Base-by-base conservation (phyloP, 92 coral and sea anemone species). In the Paragorgia papillata region DNA sequence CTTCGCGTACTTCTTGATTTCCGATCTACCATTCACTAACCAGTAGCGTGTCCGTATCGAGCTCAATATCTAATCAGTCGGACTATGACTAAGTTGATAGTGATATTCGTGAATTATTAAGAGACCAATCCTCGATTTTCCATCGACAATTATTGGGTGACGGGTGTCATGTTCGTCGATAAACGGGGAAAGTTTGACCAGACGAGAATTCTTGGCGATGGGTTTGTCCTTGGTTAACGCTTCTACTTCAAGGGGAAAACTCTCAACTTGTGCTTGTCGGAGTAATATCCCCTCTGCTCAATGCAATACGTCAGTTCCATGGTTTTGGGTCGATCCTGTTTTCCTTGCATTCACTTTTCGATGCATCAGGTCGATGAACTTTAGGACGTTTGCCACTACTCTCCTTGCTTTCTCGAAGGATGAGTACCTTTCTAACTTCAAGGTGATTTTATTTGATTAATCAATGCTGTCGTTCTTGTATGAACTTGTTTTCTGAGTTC, bases 311-410 rank as follows among this genome's bases (percentile, higher is more conserved):
- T 50, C 75, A 32, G 74, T n/a, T 43, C 13, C n/a, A n/a, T n/a
- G n/a, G n/a, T n/a, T n/a, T n/a, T n/a, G 48, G 30, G 34, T 62
- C 48, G 62, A 26, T 15, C 48, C 41, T 43, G 44, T 18, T 59
- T 0, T 2, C 35, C 13, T 69, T 5, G 21, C 19, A 18, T 44
- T 69, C 40, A 32, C 12, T 22, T 50, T 69, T 0, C 20, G 9
- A 31, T 59, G 25, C 40, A 15, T 69, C 59, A 69, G 37, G 33
- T 39, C 69, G 57, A 79, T 84, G 62, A 84, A 84, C 54, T 73
- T 76, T 54, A 84, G 57, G 46, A 84, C 77, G 62, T 59, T 57
- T 53, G 84, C 80, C 19, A 71, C 78, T 59, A 80, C 79, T 80
- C 79, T 75, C 63, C 55, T 66, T 39, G 85, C 83, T 55, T 48